phyloP scores from a whole-genome alignment of 2,888 invertebrate genomes.

The Drosophila infuscata region DNA sequence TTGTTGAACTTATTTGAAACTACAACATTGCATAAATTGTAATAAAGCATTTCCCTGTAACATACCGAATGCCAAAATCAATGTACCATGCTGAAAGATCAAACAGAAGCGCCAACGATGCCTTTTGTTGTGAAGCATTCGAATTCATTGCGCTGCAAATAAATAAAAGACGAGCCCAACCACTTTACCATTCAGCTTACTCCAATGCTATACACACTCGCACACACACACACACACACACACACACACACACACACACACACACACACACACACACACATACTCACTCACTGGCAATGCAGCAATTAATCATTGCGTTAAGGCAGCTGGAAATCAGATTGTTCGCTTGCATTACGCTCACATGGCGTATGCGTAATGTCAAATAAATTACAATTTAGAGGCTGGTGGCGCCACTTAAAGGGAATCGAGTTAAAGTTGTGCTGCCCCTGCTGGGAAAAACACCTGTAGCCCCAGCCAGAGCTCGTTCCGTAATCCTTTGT shows the following conservation, averaged over 20 bases:
- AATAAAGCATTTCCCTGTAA: background rate
- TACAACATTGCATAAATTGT: background rate
- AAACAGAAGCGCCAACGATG: slow-evolving; percentile 35
- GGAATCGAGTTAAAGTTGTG: slow-evolving; percentile 11
- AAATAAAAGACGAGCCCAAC: slow-evolving; percentile 60
- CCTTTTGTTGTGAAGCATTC: slow-evolving; percentile 36
- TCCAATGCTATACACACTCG: slow-evolving; percentile 1
- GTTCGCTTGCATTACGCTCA: slow-evolving; percentile 59
- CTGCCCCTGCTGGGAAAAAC: slow-evolving; percentile 1
- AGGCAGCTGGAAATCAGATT: slow-evolving; percentile 64
- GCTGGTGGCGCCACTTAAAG: slow-evolving; percentile 33
- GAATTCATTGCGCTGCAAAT: slow-evolving; percentile 67
- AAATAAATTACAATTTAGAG: slow-evolving; percentile 70
- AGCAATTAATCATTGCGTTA: slow-evolving; percentile 76
- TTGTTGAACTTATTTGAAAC: background rate
- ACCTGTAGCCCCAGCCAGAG: slow-evolving; percentile 26
- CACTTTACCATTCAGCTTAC: slow-evolving; percentile 8
- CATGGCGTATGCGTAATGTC: slow-evolving; percentile 75
- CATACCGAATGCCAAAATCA: slow-evolving; percentile 12
- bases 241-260: background rate
- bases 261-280: slow-evolving; percentile 7
- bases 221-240: slow-evolving; percentile 9
- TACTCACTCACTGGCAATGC: slow-evolving; percentile 8
- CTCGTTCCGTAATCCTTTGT: slow-evolving; percentile 44
- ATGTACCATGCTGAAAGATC: background rate